Percentiles rank a stretch among this genome's conserved stretches.
These are phyloP conservation scores for Idaea straminata DNA, from an alignment of 2,888 invertebrate genomes.

Conservation along the genomic window DNA sequence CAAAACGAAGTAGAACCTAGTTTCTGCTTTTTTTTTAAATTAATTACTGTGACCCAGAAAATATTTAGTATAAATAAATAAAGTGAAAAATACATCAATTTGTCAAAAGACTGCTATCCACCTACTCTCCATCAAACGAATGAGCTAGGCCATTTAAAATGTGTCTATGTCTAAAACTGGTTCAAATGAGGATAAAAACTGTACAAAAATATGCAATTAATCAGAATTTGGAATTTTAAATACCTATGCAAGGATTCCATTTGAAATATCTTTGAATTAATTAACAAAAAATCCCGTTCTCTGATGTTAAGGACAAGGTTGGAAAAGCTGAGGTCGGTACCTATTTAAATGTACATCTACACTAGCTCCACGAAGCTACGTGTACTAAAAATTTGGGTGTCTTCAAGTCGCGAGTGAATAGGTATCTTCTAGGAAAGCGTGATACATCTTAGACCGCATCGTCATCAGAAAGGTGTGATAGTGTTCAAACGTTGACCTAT, in stretches of 20 bases:
- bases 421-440: no score
- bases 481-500: no score
- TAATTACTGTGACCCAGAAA: background rate
- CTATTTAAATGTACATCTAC: no score
- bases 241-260: background rate
- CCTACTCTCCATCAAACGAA: background rate
- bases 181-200: background rate
- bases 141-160: background rate
- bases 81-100: background rate
- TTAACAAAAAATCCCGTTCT: background rate
- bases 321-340: background rate
- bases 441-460: no score
- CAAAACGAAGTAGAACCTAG: background rate
- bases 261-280: background rate
- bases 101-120: background rate
- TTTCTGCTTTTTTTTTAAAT: background rate
- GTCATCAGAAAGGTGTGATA: no score
- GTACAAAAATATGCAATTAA: background rate
- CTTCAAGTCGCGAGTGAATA: no score
- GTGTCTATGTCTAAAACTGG: background rate
- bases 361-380: no score
- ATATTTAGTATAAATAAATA: background rate
- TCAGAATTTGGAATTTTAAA: background rate
- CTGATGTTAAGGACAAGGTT: background rate
- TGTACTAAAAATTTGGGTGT: no score